phyloP scores from a whole-genome alignment of 2,113 vertebrate species.

The Eulemur rufifrons region DNA sequence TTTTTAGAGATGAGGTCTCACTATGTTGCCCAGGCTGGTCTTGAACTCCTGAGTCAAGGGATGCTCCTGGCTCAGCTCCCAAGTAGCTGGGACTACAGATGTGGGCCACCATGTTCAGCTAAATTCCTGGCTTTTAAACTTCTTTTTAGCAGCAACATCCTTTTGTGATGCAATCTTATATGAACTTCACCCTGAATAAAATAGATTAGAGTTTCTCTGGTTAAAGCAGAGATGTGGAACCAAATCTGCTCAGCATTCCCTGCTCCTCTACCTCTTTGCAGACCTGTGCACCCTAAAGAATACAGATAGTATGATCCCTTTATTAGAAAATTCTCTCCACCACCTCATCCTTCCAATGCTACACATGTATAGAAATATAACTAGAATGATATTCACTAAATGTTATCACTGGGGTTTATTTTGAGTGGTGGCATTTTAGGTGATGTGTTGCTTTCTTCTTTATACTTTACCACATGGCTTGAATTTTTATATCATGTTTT shows the following conservation, averaged over 20 bases:
- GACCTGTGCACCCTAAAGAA: background rate
- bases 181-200: background rate
- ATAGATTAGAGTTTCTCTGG: slow-evolving; percentile 9
- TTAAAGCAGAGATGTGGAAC: slow-evolving; percentile 19
- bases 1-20: too few species aligned
- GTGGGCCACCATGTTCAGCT: too few species aligned
- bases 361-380: background rate
- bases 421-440: background rate
- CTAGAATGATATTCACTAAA: background rate
- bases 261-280: background rate
- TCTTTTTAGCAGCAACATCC: slow-evolving; percentile 4
- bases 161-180: slow-evolving; percentile 1
- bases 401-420: slow-evolving; percentile 24
- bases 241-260: background rate
- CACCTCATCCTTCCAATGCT: background rate
- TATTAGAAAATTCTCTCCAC: slow-evolving; percentile 16
- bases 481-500: slow-evolving; percentile 28
- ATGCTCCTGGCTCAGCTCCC: too few species aligned
- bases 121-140: background rate
- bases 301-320: background rate
- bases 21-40: too few species aligned
- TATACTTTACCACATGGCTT: slow-evolving; percentile 19
- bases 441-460: background rate
- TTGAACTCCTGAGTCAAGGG: too few species aligned
- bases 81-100: too few species aligned